A percentile compares a stretch with the other conserved stretches of the same genome.
phyloP scores from a whole-genome alignment of 2,113 vertebrate genomes.

The Furnarius figulus region DNA sequence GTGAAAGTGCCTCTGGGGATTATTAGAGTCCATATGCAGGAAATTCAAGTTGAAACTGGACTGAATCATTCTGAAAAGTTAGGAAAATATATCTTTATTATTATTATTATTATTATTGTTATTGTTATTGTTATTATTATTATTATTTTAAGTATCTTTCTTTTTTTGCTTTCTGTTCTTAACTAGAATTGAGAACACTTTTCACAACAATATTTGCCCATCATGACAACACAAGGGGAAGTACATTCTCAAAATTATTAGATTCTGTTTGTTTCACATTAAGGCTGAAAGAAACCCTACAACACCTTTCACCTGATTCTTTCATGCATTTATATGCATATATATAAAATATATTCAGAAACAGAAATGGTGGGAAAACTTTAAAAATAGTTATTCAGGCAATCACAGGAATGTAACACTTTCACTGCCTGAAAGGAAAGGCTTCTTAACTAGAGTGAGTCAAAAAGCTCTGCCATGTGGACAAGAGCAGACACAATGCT shows the following conservation, averaged over 20 bases:
- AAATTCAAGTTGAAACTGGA: not conserved
- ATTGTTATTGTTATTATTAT: not conserved
- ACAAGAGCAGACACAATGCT: not conserved
- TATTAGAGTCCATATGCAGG: not conserved
- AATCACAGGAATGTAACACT: not conserved
- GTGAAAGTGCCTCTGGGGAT: not conserved
- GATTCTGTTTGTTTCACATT: not conserved
- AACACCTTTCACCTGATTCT: not conserved
- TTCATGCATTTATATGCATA: not conserved
- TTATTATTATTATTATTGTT: not conserved
- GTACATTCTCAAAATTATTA: not conserved
- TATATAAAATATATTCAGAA: not conserved
- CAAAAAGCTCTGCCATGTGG: not conserved
- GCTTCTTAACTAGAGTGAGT: not conserved
- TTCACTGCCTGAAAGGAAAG: not conserved
- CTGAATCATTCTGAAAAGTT: not conserved
- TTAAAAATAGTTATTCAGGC: not conserved
- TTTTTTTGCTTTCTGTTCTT: not conserved
- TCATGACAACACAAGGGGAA: not conserved
- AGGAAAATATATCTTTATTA: accelerated
- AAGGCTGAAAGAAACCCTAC: no score
- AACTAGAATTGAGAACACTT: not conserved
- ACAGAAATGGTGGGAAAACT: not conserved
- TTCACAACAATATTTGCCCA: not conserved
- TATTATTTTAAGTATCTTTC: not conserved